Percentiles rank a stretch among this genome's conserved stretches.
phyloP scores from a whole-genome alignment of 2,888 invertebrate species.

The Nowickia ferox region DNA sequence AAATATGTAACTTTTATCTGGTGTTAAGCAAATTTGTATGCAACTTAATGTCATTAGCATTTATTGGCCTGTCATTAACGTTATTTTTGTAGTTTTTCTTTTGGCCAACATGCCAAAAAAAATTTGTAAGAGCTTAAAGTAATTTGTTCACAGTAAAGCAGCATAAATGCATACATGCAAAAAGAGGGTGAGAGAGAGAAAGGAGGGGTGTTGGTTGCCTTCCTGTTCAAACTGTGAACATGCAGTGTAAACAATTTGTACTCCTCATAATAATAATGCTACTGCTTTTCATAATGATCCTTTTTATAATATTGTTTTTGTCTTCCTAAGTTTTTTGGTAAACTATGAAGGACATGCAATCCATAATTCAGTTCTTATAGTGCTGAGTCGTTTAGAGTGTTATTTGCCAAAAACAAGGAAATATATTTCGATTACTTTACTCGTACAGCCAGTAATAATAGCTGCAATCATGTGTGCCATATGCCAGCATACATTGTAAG shows the following conservation, averaged over 20 bases:
- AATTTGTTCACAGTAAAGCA: constrained; percentile 43
- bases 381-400: constrained; percentile 40
- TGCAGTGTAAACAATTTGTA: constrained; percentile 68
- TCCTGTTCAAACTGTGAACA: constrained; percentile 58
- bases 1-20: constrained; percentile 12
- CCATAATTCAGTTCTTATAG: constrained; percentile 26
- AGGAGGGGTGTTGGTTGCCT: constrained; percentile 14
- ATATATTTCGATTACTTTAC: constrained; percentile 40
- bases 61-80: constrained; percentile 76
- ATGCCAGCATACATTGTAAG: constrained; percentile 4
- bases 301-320: constrained; percentile 25
- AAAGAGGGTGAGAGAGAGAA: background rate
- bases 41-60: constrained; percentile 74
- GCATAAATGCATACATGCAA: background rate
- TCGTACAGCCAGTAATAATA: constrained; percentile 49
- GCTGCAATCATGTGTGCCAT: constrained; percentile 38
- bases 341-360: constrained; percentile 68
- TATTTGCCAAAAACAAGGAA: constrained; percentile 45
- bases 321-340: constrained; percentile 37
- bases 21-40: constrained; percentile 66
- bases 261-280: constrained; percentile 41
- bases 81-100: constrained; percentile 60
- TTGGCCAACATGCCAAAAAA: constrained; percentile 64
- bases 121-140: constrained; percentile 42
- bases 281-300: constrained; percentile 62